A percentile compares a stretch with the other conserved stretches of the same genome.
Evolutionary conservation across 2,113 vertebrate genomes (phyloP).

Genomic region (Xiphophorus hellerii): DNA sequence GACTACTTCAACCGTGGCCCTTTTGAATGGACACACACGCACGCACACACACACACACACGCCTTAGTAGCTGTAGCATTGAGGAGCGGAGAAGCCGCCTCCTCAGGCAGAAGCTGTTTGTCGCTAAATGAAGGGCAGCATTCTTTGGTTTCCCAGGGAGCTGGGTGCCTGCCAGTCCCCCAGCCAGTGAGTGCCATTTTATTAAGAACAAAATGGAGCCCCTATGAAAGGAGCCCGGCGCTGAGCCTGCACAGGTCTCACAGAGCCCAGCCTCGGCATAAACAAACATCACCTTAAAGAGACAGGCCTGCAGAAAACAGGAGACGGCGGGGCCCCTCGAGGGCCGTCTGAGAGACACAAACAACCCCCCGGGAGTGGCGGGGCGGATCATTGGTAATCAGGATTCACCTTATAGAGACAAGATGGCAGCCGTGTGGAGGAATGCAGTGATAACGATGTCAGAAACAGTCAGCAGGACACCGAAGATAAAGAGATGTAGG

Average conservation of each 20-base stretch:
- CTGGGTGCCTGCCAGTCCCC: slow-evolving; percentile 83
- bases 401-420: slow-evolving; percentile 26
- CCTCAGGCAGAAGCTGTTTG: slow-evolving; percentile 78
- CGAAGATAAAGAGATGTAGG: neutral
- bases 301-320: slow-evolving; percentile 70
- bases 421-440: neutral
- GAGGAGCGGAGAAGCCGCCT: slow-evolving; percentile 65
- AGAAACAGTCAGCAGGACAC: neutral
- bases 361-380: slow-evolving; percentile 27
- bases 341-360: slow-evolving; percentile 36
- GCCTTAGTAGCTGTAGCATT: slow-evolving; percentile 54
- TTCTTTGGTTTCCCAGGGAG: slow-evolving; percentile 81
- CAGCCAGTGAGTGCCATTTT: slow-evolving; percentile 79
- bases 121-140: slow-evolving; percentile 82
- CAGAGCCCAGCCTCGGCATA: slow-evolving; percentile 69
- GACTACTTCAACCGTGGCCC: slow-evolving; percentile 61
- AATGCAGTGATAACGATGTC: neutral
- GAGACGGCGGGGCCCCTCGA: slow-evolving; percentile 54
- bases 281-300: slow-evolving; percentile 79
- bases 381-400: slow-evolving; percentile 26
- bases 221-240: slow-evolving; percentile 80
- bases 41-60: slow-evolving; percentile 19
- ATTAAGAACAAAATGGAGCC: slow-evolving; percentile 83
- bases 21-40: slow-evolving; percentile 59
- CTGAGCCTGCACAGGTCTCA: slow-evolving; percentile 76